Percentiles rank a stretch among this genome's conserved stretches.
Conservation (phyloP, 1,140 invertebrate genomes). For the Monochamus saltuarius region DNA sequence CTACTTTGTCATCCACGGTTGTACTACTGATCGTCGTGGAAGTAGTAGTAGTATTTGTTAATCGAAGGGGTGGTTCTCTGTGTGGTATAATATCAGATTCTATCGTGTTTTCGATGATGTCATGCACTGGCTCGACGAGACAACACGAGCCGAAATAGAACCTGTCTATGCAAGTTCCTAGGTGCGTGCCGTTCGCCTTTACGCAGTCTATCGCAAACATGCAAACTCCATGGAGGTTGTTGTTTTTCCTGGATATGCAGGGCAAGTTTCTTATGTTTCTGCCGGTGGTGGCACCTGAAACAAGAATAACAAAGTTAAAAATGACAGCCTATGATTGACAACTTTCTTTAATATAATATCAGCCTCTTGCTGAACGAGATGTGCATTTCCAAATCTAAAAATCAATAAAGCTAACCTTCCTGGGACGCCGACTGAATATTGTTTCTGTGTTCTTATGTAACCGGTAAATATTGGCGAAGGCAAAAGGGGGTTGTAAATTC, state of each 20-base stretch:
- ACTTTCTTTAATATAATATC: too few species aligned
- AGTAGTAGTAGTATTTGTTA: constrained; percentile 42
- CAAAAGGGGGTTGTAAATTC: too few species aligned
- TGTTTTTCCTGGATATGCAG: constrained; percentile 77
- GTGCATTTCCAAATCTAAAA: too few species aligned
- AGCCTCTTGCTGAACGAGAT: too few species aligned
- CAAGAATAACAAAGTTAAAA: constrained; percentile 22
- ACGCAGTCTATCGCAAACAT: constrained; percentile 94
- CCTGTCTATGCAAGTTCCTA: constrained; percentile 88
- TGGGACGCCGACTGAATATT: too few species aligned
- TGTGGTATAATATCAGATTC: constrained; percentile 56
- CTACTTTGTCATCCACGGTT: neutral
- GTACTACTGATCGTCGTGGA: constrained; percentile 35
- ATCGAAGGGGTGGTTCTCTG: constrained; percentile 48
- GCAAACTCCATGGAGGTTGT: constrained; percentile 75
- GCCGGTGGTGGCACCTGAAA: constrained; percentile 68
- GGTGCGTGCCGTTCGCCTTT: constrained; percentile 85
- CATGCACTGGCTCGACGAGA: constrained; percentile 59
- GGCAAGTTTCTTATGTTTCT: constrained; percentile 85
- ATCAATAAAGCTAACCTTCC: too few species aligned
- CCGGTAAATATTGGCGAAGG: too few species aligned
- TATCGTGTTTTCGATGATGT: constrained; percentile 56
- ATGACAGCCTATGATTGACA: too few species aligned
- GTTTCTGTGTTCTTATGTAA: too few species aligned
- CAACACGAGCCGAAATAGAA: constrained; percentile 93